Conservation (phyloP, 2,888 invertebrate species). For the Drosophila nigricruria region DNA sequence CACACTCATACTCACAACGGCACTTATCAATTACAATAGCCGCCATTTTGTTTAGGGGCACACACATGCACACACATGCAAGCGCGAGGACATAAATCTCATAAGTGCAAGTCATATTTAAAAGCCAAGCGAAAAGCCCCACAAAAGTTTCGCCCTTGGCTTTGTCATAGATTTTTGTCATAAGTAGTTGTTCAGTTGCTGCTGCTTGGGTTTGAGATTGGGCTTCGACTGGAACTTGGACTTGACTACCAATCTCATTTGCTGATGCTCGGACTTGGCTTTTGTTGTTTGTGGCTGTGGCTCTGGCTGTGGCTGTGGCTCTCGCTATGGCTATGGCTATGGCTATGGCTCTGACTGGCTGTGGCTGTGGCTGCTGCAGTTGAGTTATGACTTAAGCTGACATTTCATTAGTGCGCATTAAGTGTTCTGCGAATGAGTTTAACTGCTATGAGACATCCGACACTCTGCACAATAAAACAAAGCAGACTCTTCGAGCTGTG, state of each 20-base stretch:
- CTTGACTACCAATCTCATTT: conserved; percentile 40
- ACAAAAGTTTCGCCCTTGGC: conserved; percentile 65
- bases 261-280: conserved; percentile 25
- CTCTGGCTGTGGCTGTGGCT: conserved; percentile 16
- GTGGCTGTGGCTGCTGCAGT: conserved; percentile 54
- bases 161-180: conserved; percentile 61
- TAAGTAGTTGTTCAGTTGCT: conserved; percentile 51
- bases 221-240: conserved; percentile 23
- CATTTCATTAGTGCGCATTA: conserved; percentile 84
- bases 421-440: conserved; percentile 78
- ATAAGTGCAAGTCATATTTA: conserved; percentile 81
- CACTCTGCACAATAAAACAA: conserved; percentile 22
- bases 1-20: conserved; percentile 13
- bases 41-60: conserved; percentile 58
- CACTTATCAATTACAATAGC: conserved; percentile 80
- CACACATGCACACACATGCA: conserved; percentile 5
- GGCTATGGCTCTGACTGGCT: conserved; percentile 24
- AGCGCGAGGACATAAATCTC: conserved; percentile 61
- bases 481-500: not conserved
- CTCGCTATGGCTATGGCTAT: not conserved
- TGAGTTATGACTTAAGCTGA: conserved; percentile 84
- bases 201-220: conserved; percentile 4
- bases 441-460: conserved; percentile 53
- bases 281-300: conserved; percentile 25
- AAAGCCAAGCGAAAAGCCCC: conserved; percentile 62